Evolutionary conservation across 37 sponge, comb jelly and placozoan species (phyloP), one percentile per base, ranked within the genome.

Genomic region (Amphimedon queenslandica): DNA sequence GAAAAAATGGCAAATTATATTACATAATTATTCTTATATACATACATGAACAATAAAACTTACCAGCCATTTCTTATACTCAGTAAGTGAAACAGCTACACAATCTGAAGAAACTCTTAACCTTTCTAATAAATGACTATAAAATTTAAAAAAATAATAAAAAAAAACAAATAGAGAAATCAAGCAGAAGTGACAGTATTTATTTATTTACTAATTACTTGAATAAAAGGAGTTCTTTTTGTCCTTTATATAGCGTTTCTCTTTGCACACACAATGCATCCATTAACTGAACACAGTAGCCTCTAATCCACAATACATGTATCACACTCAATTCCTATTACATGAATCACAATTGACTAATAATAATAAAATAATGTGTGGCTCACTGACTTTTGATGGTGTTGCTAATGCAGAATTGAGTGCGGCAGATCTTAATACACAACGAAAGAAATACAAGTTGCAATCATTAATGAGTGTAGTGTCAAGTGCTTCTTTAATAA

Each of bases 331-430:
- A 47, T 8, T 76, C 77, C 83, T 83, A 56, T 30, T 20, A 28
- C 32, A 30, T 30, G 64, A n/a, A n/a, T 23, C 8, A 23, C 28
- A 28, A 8, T n/a, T 63, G 64, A 63, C 10, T 28, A 28, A 20
- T n/a, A 20, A 11, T 6, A n/a, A n/a, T 63, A n/a, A n/a, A n/a
- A n/a, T n/a, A 11, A 11, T 11, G 32, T n/a, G 32, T 28, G 31
- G 10, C 13, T 63, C 13, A n/a, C 73, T 31, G 20, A 87, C 88
- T 51, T 87, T 88, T 18, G 83, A 64, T 18, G 89, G 89, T 37
- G n/a, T 69, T 6, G 42, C 30, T 16, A 88, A 42, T 4, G 76
- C 69, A 24, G 42, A 40, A 29, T 74, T 65, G 6, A 88, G 65
- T n/a, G 43, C 70, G 40, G 55, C 76, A 64, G 74, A 30, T 58